Evolutionary conservation across 2,113 vertebrate species (phyloP), one percentile per base, ranked within the genome.

Genomic region (Australoheros scitulus): DNA sequence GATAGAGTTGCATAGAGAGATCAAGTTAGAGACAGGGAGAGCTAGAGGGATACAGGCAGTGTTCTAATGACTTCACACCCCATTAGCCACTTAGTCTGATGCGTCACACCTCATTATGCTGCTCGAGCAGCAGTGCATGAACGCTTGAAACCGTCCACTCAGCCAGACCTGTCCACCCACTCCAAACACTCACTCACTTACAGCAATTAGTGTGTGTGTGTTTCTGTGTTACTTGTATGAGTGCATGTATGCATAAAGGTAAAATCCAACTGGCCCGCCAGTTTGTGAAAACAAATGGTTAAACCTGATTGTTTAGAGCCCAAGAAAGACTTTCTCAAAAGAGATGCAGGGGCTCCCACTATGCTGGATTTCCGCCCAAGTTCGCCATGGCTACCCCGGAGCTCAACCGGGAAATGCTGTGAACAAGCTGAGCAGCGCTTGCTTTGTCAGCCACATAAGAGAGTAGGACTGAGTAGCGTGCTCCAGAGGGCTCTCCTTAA

Each of bases 51-150:
- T 93, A 92, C 91, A 93, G 90, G 88, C 94, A 87, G 85, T 93
- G 94, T 94, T 94, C 95, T 95, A 96, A 96, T 96, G 95, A 95
- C 94, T 96, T 96, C 94, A 95, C 95, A 95, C 92, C 93, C 94
- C 95, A 96, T 96, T 96, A 96, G 95, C 92, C 93, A 94, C 95
- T 95, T 95, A 96, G 95, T 92, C 94, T 95, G 94, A 95, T 96
- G 94, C 92, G 94, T 94, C 95, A 95, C 95, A 96, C 94, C 94
- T 95, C 95, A 96, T 96, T 96, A 95, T 93, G 93, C 94, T 87
- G 88, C 92, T 87, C 84, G 93, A 90, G 93, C 95, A 95, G 94
- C 91, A 91, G 93, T 94, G 95, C 95, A 94, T 95, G 94, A 95
- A 95, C 83, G 92, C 94, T 92, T 94, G 94, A 95, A 95, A 95